phyloP scores from a whole-genome alignment of 2,888 invertebrate genomes.

The Creontiades dilutus region DNA sequence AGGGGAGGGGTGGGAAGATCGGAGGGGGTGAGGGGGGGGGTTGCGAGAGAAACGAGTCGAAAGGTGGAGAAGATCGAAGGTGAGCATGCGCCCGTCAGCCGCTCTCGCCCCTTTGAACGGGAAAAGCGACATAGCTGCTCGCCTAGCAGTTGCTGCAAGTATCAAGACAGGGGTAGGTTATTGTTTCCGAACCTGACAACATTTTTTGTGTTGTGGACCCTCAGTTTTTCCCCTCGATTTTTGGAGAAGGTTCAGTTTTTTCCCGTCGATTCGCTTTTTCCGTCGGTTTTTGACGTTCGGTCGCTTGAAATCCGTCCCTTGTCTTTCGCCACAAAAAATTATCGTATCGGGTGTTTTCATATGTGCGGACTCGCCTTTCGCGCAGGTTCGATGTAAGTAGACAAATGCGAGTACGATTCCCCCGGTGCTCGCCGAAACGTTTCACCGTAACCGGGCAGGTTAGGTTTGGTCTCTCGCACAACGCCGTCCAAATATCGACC shows the following conservation, averaged over 20 bases:
- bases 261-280: no score
- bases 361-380: constrained; percentile 24
- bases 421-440: not conserved
- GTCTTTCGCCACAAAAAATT: not conserved
- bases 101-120: constrained; percentile 7
- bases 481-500: constrained; percentile 1
- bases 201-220: not conserved
- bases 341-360: not conserved
- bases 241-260: not conserved
- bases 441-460: constrained; percentile 34
- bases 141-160: constrained; percentile 63
- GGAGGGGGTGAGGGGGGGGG: not conserved
- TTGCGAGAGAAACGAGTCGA: constrained; percentile 9
- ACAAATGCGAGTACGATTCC: not conserved
- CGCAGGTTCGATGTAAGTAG: constrained; percentile 69
- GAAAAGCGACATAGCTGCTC: constrained; percentile 29
- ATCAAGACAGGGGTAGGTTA: constrained; percentile 56
- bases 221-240: not conserved
- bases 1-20: no score
- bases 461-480: constrained; percentile 44
- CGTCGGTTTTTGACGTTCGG: not conserved
- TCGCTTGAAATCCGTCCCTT: not conserved
- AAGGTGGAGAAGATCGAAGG: constrained; percentile 63
- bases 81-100: constrained; percentile 53
- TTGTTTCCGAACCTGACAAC: not conserved